These are phyloP conservation scores for Enteromius paludinosus DNA, from an alignment of 2,797 vertebrate genomes.

Conservation along the genomic window DNA sequence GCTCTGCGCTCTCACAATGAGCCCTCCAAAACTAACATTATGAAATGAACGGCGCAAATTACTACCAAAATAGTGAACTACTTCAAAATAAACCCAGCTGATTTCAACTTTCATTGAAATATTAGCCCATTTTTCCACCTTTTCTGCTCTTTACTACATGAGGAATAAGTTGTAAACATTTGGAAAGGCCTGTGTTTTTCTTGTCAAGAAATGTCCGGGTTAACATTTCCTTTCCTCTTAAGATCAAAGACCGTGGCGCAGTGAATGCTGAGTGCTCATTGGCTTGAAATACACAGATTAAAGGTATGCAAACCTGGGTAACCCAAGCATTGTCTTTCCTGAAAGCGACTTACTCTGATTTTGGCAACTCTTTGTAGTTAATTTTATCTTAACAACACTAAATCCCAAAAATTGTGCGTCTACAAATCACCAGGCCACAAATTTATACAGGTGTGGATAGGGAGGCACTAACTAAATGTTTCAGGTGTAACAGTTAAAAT, in stretches of 20 bases:
- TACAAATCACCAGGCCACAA: not conserved
- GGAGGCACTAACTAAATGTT: not conserved
- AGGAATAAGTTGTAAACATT: constrained; percentile 81
- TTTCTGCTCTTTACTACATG: constrained; percentile 63
- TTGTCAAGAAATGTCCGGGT: constrained; percentile 71
- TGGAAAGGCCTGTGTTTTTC: constrained; percentile 69
- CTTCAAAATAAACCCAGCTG: constrained; percentile 87
- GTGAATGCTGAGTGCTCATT: constrained; percentile 56
- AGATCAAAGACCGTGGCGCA: constrained; percentile 67
- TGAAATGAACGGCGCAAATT: constrained; percentile 83
- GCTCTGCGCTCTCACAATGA: constrained; percentile 75
- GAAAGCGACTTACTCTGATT: not conserved
- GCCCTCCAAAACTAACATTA: constrained; percentile 85
- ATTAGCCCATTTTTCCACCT: constrained; percentile 77
- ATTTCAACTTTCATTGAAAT: constrained; percentile 84
- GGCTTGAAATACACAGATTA: constrained; percentile 34
- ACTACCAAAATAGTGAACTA: constrained; percentile 81
- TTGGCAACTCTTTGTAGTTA: constrained; percentile 5
- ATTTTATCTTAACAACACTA: constrained; percentile 20
- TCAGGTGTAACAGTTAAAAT: not conserved
- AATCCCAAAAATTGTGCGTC: not conserved
- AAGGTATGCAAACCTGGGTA: constrained; percentile 11
- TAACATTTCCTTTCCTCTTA: constrained; percentile 78
- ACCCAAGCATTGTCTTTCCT: constrained; percentile 10
- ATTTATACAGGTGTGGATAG: not conserved